phyloP scores from a whole-genome alignment of 2,113 vertebrate species.

The Etia nguti region DNA sequence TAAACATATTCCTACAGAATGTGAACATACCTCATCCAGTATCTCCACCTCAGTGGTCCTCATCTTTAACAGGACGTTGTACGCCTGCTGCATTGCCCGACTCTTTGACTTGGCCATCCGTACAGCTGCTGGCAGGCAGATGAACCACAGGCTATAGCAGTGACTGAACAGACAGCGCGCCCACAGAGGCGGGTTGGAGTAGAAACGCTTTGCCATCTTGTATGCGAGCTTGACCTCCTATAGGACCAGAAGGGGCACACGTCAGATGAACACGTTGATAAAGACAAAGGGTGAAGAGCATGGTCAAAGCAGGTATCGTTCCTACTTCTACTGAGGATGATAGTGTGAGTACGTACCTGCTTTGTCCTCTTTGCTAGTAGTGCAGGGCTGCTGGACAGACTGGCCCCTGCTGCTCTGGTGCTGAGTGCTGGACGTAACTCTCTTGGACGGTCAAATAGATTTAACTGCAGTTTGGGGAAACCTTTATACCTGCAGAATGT shows the following conservation, averaged over 20 bases:
- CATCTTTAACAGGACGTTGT: conserved; percentile 91
- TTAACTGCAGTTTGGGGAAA: conserved; percentile 84
- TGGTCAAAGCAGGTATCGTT: background rate
- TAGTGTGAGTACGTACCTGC: conserved; percentile 71
- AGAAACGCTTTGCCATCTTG: conserved; percentile 88
- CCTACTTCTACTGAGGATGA: rapidly evolving
- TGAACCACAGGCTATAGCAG: conserved; percentile 97
- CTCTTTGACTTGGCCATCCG: conserved; percentile 84
- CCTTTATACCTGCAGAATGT: conserved; percentile 80
- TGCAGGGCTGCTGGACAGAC: conserved; percentile 86
- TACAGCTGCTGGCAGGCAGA: conserved; percentile 89
- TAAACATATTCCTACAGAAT: background rate
- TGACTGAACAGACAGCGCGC: conserved; percentile 94
- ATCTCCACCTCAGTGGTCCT: conserved; percentile 88
- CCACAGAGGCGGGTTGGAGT: conserved; percentile 84
- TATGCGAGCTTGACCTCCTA: conserved; percentile 96
- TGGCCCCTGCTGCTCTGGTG: conserved; percentile 76
- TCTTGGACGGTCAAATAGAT: conserved; percentile 87
- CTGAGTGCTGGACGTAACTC: conserved; percentile 79
- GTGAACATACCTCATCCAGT: conserved; percentile 84
- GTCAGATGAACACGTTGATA: rapidly evolving
- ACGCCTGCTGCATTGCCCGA: conserved; percentile 88
- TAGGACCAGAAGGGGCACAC: background rate
- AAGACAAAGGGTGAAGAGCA: background rate
- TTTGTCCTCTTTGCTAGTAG: conserved; percentile 96